Percentiles rank a stretch among this genome's conserved stretches.
phyloP scores from a whole-genome alignment of 2,113 vertebrate species.

The Cichladusa arquata region DNA sequence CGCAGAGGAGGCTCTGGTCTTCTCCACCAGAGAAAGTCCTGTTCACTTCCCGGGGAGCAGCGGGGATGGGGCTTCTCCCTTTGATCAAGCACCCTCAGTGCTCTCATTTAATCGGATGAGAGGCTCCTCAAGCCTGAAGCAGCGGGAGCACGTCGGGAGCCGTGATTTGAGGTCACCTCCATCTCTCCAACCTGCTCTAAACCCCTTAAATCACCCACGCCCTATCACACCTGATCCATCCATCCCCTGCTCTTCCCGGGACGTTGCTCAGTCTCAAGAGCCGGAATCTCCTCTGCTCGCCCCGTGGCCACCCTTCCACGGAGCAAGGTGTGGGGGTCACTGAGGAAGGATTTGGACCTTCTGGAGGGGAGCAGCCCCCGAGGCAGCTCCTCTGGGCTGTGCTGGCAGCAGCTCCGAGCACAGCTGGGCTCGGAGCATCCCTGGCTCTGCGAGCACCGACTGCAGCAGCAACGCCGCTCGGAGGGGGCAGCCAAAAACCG shows the following conservation, averaged over 20 bases:
- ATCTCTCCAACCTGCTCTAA: not conserved
- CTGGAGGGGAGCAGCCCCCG: rapidly evolving
- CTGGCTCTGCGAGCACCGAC: not conserved
- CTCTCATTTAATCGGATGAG: not conserved
- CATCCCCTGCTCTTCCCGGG: not conserved
- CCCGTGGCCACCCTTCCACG: not conserved
- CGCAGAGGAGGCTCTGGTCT: not conserved
- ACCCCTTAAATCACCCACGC: not conserved
- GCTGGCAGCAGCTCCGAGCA: not conserved
- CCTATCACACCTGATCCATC: not conserved
- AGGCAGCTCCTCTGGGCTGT: not conserved
- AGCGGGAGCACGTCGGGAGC: not conserved
- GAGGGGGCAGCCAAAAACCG: not conserved
- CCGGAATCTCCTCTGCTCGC: not conserved
- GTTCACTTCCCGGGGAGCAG: not conserved
- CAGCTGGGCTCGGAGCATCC: not conserved
- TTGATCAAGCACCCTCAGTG: rapidly evolving
- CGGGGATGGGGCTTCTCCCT: not conserved
- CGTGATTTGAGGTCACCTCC: not conserved
- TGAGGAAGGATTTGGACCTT: not conserved
- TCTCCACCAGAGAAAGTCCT: not conserved
- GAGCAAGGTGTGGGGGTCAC: not conserved
- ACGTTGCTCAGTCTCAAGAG: rapidly evolving
- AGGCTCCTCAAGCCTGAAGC: not conserved
- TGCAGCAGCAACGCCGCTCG: not conserved